Conservation (phyloP, 2,113 vertebrate genomes). For the Pycnonotus jocosus region DNA sequence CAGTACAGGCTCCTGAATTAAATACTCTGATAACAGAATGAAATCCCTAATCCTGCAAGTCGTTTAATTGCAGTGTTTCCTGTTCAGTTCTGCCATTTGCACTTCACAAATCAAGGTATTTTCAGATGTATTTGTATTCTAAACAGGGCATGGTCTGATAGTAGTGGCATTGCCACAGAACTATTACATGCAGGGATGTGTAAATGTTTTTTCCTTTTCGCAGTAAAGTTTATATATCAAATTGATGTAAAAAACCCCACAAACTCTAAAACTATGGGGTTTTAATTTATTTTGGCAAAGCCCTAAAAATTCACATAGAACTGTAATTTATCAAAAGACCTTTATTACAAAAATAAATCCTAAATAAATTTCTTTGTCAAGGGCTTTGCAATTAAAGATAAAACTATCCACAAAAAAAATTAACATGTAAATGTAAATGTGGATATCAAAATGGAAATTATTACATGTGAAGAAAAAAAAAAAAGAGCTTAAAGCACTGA, state of each 20-base stretch:
- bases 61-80: neutral
- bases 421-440: neutral
- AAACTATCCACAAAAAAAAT: neutral
- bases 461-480: neutral
- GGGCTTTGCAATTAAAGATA: constrained; percentile 57
- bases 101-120: neutral
- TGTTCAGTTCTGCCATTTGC: neutral
- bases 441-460: constrained; percentile 6
- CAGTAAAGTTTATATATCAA: neutral
- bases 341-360: constrained; percentile 61
- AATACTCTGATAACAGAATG: neutral
- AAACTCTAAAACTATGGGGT: neutral
- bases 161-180: neutral
- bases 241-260: neutral
- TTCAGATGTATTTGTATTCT: neutral
- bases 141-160: neutral
- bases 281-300: constrained; percentile 34
- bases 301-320: constrained; percentile 19
- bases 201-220: neutral
- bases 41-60: neutral
- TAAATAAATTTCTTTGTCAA: constrained; percentile 14
- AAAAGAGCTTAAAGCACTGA: constrained; percentile 10
- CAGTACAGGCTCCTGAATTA: neutral
- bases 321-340: constrained; percentile 16
- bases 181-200: neutral